phyloP scores from a whole-genome alignment of 1,140 invertebrate species.

The Rhyzopertha dominica region DNA sequence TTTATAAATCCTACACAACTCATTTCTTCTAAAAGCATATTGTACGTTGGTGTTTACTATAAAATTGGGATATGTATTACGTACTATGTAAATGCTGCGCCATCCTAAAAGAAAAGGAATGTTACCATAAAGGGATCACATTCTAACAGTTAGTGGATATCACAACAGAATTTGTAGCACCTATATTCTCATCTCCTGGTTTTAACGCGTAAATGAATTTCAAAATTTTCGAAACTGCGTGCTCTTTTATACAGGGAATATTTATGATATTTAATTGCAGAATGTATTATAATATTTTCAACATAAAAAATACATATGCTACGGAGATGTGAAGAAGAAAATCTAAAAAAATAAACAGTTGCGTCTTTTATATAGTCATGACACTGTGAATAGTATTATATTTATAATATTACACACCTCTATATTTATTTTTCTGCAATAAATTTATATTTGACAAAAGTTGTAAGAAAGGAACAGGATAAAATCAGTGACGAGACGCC shows the following conservation, averaged over 20 bases:
- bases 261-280: conserved; percentile 6
- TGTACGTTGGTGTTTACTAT: too few species aligned
- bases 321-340: conserved; percentile 1
- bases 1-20: too few species aligned
- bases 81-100: too few species aligned
- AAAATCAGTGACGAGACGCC: conserved; percentile 14
- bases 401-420: neutral
- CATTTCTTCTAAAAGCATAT: too few species aligned
- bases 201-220: too few species aligned
- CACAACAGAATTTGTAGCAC: too few species aligned
- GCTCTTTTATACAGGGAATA: conserved; percentile 18
- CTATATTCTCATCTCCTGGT: too few species aligned
- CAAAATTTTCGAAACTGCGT: too few species aligned
- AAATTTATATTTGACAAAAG: conserved; percentile 5
- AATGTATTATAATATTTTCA: neutral
- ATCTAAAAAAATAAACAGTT: conserved; percentile 1
- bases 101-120: too few species aligned
- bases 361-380: conserved; percentile 1
- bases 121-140: too few species aligned
- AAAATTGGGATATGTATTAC: too few species aligned
- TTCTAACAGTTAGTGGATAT: too few species aligned
- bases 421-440: conserved; percentile 3
- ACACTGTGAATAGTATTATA: conserved; percentile 1
- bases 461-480: conserved; percentile 11
- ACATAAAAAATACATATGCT: conserved; percentile 4